Evolutionary conservation across 2,888 invertebrate species (phyloP), one percentile per base, ranked within the genome.

Genomic region (Odontomyia ornata): DNA sequence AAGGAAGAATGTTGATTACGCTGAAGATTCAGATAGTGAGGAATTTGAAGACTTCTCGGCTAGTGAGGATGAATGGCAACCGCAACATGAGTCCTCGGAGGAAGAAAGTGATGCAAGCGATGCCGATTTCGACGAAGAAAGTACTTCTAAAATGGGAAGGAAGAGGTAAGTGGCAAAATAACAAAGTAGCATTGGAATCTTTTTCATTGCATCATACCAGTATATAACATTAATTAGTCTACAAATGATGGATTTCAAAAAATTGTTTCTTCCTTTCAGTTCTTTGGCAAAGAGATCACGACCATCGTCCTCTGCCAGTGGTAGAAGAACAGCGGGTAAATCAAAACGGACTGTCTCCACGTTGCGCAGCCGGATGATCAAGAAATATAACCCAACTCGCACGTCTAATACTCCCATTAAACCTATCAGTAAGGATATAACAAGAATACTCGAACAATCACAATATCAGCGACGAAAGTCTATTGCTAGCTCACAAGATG

Each of bases 61-160:
- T 13, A 86, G 86, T 78, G 84, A 87, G 79, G 87, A 87, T 79
- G 86, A 86, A 77, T 86, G 85, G 83, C 83, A 83, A 43, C 84
- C 84, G 9, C 82, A 83, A 81, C 78, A 82, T 23, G 76, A 76
- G 21, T 77, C 77, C 4, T 75, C 78, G 11, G 78, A 71, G 11
- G 80, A 82, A 21, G 85, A 83, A 0, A 84, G 84, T 28, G 86
- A 86, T 57, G 9, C 5, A 9, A 36, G 36, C 36, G 85, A 86
- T 56, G 85, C 85, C 69, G 81, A 79, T 23, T 81, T 81, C 11
- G 15, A 80, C 27, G 79, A 43, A 1, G 30, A 78, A 46, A 15
- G 56, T 7, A 52, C 76, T 1, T 52, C 36, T 7, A 65, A 28
- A 30, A 18, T 56, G 7, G 52, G 28, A 7, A 76, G 65, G 13